Percentiles rank a stretch among this genome's conserved stretches.
Conservation (phyloP, 2,888 invertebrate genomes). For the Hydrotaea cyrtoneurina region DNA sequence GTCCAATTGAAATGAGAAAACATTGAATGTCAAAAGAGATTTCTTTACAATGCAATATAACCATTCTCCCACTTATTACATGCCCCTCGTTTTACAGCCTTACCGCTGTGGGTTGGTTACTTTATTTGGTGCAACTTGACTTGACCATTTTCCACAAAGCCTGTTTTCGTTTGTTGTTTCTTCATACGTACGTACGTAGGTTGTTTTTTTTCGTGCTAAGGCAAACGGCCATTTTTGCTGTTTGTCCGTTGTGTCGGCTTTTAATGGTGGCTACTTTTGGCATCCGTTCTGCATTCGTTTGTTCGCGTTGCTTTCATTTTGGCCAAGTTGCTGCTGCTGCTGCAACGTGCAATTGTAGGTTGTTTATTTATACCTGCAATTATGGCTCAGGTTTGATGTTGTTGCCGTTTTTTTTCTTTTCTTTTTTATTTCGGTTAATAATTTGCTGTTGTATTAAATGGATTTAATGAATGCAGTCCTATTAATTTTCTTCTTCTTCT, state of each 20-base stretch:
- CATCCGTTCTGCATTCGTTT: conserved; percentile 67
- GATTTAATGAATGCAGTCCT: conserved; percentile 79
- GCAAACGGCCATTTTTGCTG: conserved; percentile 55
- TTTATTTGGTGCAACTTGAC: conserved; percentile 36
- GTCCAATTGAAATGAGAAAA: neutral
- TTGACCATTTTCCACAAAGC: conserved; percentile 34
- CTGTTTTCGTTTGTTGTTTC: conserved; percentile 1
- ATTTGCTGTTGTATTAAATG: conserved; percentile 78
- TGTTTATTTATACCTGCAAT: conserved; percentile 74
- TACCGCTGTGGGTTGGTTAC: conserved; percentile 12
- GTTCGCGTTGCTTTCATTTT: conserved; percentile 43
- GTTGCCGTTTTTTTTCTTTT: conserved; percentile 64
- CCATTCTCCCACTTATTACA: neutral
- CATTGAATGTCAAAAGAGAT: too few species aligned
- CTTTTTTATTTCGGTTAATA: conserved; percentile 73
- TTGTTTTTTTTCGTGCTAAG: conserved; percentile 41
- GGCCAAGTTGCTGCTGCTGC: conserved; percentile 54
- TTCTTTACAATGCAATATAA: too few species aligned
- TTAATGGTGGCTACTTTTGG: conserved; percentile 68
- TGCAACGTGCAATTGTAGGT: conserved; percentile 49
- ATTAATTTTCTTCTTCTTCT: conserved; percentile 71
- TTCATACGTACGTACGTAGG: conserved; percentile 10
- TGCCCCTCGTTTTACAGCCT: neutral
- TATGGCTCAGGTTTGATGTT: conserved; percentile 70
- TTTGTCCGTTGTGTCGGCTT: conserved; percentile 12